Conservation (phyloP, 2,888 invertebrate species). For the Brenthis hecate region DNA sequence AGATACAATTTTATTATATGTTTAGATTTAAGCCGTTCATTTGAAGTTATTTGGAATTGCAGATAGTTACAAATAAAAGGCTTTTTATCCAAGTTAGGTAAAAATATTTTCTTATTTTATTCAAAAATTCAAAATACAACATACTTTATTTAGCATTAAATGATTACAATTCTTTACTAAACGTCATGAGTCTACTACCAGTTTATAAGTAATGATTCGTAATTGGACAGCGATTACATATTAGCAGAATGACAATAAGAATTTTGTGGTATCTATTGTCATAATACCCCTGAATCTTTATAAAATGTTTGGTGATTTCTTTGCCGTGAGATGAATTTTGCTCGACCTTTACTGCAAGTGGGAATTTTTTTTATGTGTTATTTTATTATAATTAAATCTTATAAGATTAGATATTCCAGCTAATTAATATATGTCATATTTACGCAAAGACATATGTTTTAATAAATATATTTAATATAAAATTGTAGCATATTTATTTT, state of each 20-base stretch:
- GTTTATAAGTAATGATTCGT: not conserved
- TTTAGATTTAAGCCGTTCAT: no score
- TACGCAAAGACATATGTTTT: not conserved
- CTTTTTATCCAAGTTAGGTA: not conserved
- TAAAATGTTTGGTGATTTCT: not conserved
- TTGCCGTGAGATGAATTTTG: not conserved
- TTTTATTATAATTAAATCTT: no score
- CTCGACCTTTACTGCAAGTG: no score
- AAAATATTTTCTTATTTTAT: not conserved
- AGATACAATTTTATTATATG: no score
- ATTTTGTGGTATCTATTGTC: not conserved
- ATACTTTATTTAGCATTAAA: no score
- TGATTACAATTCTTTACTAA: no score
- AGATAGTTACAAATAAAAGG: not conserved
- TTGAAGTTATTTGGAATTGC: not conserved
- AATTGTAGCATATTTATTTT: slow-evolving; percentile 26
- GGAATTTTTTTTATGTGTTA: no score
- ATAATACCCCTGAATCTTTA: not conserved
- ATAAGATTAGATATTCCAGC: no score
- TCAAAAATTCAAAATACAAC: no score
- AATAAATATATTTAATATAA: slow-evolving; percentile 38
- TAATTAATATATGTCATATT: no score
- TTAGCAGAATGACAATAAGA: slow-evolving; percentile 5
- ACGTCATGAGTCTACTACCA: no score
- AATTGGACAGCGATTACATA: slow-evolving; percentile 4